Percentiles rank a stretch among this genome's conserved stretches.
Evolutionary conservation across 2,113 vertebrate genomes (phyloP).

Genomic region (Callospermophilus lateralis): DNA sequence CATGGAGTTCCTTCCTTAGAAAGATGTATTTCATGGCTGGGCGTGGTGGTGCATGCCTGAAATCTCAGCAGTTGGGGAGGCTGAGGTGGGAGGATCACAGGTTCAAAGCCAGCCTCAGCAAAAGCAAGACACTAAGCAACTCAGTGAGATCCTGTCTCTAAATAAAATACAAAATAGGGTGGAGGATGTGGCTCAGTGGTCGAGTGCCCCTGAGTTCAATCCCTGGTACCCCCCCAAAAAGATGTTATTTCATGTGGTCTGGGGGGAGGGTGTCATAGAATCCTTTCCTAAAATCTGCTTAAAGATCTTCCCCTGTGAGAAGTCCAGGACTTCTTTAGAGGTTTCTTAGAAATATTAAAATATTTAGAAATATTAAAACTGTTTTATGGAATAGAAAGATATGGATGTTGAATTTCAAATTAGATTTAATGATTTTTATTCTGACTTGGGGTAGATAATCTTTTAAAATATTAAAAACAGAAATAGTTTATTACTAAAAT

Average conservation of each 20-base stretch:
- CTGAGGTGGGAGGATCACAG: too few relatives aligned
- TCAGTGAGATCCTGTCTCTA: too few relatives aligned
- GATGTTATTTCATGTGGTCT: not conserved
- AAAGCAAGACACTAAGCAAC: too few relatives aligned
- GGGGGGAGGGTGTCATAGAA: not conserved
- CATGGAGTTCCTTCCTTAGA: not conserved
- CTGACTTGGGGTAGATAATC: not conserved
- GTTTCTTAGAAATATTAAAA: not conserved
- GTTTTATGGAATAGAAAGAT: not conserved
- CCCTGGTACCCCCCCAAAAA: too few relatives aligned
- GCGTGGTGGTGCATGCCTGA: too few relatives aligned
- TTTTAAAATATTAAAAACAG: conserved; percentile 30
- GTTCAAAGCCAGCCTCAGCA: too few relatives aligned
- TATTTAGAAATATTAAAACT: not conserved
- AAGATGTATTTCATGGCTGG: not conserved
- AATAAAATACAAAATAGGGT: too few relatives aligned
- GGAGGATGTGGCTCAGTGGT: too few relatives aligned
- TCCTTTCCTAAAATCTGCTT: not conserved
- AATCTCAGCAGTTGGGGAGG: too few relatives aligned
- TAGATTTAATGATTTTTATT: not conserved
- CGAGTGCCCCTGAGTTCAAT: too few relatives aligned
- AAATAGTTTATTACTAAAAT: conserved; percentile 1
- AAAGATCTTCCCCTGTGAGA: not conserved
- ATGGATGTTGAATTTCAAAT: not conserved
- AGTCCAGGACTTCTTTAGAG: not conserved